Evolutionary conservation across 2,888 invertebrate genomes (phyloP).

Genomic region (Pasiphila rectangulata): DNA sequence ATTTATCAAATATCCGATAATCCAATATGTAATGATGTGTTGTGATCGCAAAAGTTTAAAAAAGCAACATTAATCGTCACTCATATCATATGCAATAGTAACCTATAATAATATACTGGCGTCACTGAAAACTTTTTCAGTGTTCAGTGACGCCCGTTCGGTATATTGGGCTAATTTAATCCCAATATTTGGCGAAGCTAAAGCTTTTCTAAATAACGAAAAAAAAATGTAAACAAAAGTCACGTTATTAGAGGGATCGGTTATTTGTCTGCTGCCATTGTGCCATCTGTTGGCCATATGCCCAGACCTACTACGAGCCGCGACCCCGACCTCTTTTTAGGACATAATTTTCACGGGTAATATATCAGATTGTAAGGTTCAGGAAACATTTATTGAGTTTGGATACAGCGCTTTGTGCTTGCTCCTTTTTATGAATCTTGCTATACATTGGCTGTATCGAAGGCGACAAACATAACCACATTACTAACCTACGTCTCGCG

Average conservation of each 20-base stretch:
- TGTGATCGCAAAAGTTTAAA: too few relatives aligned
- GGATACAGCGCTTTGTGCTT: slow-evolving; percentile 17
- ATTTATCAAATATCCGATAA: too few relatives aligned
- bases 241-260: slow-evolving; percentile 11
- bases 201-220: too few relatives aligned
- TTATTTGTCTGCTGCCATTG: slow-evolving; percentile 43
- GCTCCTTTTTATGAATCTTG: slow-evolving; percentile 12
- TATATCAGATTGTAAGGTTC: slow-evolving; percentile 33
- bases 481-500: slow-evolving; percentile 9
- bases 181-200: too few relatives aligned
- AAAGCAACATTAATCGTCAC: too few relatives aligned
- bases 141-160: too few relatives aligned
- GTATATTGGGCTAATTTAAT: too few relatives aligned
- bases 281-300: slow-evolving; percentile 69
- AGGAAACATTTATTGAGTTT: slow-evolving; percentile 34
- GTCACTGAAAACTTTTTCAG: too few relatives aligned
- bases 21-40: too few relatives aligned
- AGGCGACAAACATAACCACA: slow-evolving; percentile 16
- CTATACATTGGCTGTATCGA: slow-evolving; percentile 14
- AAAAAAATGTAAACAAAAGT: too few relatives aligned
- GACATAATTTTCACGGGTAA: slow-evolving; percentile 38
- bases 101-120: too few relatives aligned
- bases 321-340: slow-evolving; percentile 48
- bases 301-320: slow-evolving; percentile 50
- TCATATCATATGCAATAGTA: too few relatives aligned